Percentiles rank a stretch among this genome's conserved stretches.
These are phyloP conservation scores for Biston betularia DNA, from an alignment of 2,888 invertebrate genomes.

Conservation along the genomic window DNA sequence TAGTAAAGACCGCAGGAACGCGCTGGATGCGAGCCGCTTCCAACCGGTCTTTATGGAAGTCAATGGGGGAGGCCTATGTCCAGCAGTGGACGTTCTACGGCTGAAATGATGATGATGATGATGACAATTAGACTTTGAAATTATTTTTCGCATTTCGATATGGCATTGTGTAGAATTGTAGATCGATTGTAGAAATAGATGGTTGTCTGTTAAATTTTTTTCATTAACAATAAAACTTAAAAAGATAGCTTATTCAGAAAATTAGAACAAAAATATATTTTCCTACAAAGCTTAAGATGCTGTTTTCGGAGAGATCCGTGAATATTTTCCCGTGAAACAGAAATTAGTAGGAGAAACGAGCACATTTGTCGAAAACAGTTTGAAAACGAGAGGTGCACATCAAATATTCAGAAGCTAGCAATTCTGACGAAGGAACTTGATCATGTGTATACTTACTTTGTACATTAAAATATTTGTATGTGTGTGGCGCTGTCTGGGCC, in stretches of 20 bases:
- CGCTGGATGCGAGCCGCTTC: too few relatives aligned
- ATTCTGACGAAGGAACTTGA: slow-evolving; percentile 42
- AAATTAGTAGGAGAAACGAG: slow-evolving; percentile 14
- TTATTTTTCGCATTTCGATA: neutral
- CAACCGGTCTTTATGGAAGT: too few relatives aligned
- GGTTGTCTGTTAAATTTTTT: too few relatives aligned
- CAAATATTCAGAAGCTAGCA: slow-evolving; percentile 41
- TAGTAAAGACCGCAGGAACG: too few relatives aligned
- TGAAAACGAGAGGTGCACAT: slow-evolving; percentile 15
- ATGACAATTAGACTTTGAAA: too few relatives aligned
- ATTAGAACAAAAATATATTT: neutral
- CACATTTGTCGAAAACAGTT: slow-evolving; percentile 19
- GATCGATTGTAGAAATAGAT: neutral
- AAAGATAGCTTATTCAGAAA: neutral
- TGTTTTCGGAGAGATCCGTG: neutral
- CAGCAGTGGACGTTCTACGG: too few relatives aligned
- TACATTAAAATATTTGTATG: slow-evolving; percentile 8
- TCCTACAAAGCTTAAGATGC: neutral
- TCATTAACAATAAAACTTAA: too few relatives aligned
- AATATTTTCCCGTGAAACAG: slow-evolving; percentile 1
- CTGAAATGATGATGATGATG: too few relatives aligned
- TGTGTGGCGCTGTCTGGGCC: neutral
- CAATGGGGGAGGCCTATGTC: too few relatives aligned
- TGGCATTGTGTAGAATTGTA: neutral
- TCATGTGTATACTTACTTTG: slow-evolving; percentile 39